phyloP scores from a whole-genome alignment of 2,113 vertebrate genomes.

The Odobenus rosmarus region DNA sequence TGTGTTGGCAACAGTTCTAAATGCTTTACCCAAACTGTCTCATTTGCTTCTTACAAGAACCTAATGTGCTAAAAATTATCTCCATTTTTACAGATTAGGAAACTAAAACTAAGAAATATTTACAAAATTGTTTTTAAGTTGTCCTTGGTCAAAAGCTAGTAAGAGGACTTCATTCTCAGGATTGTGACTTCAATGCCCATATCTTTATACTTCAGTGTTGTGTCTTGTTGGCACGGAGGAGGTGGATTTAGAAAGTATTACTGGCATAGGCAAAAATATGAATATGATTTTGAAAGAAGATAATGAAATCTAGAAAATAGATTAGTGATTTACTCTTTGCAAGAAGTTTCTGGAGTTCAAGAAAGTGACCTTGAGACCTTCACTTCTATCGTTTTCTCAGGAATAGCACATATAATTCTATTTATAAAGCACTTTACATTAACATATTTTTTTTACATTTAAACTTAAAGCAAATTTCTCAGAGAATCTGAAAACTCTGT shows the following conservation, averaged over 20 bases:
- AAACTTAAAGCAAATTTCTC: conserved; percentile 47
- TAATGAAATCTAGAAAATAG: not conserved
- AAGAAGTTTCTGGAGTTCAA: conserved; percentile 29
- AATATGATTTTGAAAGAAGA: not conserved
- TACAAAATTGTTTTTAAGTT: not conserved
- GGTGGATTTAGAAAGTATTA: not conserved
- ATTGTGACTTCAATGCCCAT: not conserved
- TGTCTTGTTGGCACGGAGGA: not conserved
- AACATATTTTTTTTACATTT: not conserved
- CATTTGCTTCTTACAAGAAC: not conserved
- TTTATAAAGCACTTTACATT: conserved; percentile 40
- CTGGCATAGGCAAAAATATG: not conserved
- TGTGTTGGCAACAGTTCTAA: not conserved
- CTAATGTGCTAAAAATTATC: not conserved
- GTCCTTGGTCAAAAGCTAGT: not conserved
- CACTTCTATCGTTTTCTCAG: conserved; percentile 4
- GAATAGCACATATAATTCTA: not conserved
- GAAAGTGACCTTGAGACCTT: not conserved
- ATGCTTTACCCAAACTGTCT: not conserved
- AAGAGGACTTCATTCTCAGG: not conserved
- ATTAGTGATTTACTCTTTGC: conserved; percentile 32
- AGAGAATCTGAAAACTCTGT: conserved; percentile 56
- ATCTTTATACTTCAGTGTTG: not conserved
- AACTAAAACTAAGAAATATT: not conserved
- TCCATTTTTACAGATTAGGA: not conserved